Percentiles rank a stretch among this genome's conserved stretches.
Evolutionary conservation across 2,113 vertebrate species (phyloP).

Genomic region (Eidolon helvum): DNA sequence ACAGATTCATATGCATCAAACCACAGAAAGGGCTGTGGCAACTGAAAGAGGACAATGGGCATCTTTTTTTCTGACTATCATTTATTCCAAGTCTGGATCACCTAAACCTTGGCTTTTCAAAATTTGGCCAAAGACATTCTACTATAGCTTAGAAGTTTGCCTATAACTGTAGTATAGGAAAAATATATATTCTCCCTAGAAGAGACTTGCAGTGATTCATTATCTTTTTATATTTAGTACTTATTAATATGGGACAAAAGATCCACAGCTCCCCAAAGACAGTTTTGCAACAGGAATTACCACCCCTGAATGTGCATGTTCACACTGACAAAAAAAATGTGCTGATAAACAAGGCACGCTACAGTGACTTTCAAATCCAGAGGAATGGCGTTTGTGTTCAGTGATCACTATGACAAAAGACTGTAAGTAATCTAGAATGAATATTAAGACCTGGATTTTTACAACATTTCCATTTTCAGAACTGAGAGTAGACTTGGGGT

Average conservation of each 20-base stretch:
- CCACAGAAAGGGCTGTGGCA: background rate
- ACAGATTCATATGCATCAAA: fast-evolving
- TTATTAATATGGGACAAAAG: background rate
- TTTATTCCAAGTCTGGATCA: background rate
- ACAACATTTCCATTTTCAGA: background rate
- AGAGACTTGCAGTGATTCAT: background rate
- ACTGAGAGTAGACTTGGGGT: background rate
- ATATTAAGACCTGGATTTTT: background rate
- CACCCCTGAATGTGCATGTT: background rate
- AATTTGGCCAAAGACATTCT: background rate
- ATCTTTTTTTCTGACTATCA: background rate
- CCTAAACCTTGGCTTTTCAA: background rate
- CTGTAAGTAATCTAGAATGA: background rate
- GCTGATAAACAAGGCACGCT: background rate
- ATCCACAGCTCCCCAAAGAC: background rate
- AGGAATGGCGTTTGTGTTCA: background rate
- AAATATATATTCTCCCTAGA: background rate
- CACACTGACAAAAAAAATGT: background rate
- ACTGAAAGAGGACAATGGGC: background rate
- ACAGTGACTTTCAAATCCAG: background rate
- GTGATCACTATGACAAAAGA: background rate
- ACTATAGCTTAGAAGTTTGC: background rate
- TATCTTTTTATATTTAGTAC: background rate
- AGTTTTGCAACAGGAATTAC: background rate
- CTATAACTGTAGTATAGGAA: background rate